phyloP scores from a whole-genome alignment of 2,797 vertebrate genomes.

The Dryobates pubescens region DNA sequence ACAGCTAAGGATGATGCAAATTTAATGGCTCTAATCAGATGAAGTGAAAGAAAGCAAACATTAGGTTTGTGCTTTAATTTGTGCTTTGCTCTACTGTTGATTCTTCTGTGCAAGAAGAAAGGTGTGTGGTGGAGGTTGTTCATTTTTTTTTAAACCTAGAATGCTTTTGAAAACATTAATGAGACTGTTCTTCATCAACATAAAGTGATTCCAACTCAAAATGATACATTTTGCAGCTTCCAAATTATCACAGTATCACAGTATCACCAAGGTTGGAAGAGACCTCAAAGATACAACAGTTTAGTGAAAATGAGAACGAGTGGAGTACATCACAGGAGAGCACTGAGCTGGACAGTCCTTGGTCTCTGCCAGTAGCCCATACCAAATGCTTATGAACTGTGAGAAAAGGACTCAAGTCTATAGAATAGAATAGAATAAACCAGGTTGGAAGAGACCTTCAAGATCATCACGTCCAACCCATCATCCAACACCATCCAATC shows the following conservation, averaged over 20 bases:
- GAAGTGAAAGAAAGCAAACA: constrained; percentile 61
- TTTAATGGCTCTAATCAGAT: constrained; percentile 67
- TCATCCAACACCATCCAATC: too few species aligned
- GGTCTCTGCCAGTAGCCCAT: neutral
- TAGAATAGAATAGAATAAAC: too few species aligned
- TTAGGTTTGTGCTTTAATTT: constrained; percentile 51
- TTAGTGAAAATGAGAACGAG: too few species aligned
- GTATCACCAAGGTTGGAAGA: too few species aligned
- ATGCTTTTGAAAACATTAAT: neutral
- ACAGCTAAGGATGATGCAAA: constrained; percentile 57
- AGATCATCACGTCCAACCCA: too few species aligned
- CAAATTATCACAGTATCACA: neutral
- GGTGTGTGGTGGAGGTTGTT: neutral
- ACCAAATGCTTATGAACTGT: neutral
- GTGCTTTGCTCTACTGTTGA: constrained; percentile 10
- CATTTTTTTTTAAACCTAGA: neutral
- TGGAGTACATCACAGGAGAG: neutral
- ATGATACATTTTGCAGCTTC: neutral
- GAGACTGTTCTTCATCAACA: neutral
- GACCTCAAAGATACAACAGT: too few species aligned
- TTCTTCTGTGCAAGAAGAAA: constrained; percentile 9
- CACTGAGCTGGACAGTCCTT: neutral
- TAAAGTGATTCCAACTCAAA: neutral
- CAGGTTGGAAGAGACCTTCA: too few species aligned
- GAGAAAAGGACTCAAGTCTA: neutral